Evolutionary conservation across 2,888 invertebrate species (phyloP).

Genomic region (Polymixis lichenea): DNA sequence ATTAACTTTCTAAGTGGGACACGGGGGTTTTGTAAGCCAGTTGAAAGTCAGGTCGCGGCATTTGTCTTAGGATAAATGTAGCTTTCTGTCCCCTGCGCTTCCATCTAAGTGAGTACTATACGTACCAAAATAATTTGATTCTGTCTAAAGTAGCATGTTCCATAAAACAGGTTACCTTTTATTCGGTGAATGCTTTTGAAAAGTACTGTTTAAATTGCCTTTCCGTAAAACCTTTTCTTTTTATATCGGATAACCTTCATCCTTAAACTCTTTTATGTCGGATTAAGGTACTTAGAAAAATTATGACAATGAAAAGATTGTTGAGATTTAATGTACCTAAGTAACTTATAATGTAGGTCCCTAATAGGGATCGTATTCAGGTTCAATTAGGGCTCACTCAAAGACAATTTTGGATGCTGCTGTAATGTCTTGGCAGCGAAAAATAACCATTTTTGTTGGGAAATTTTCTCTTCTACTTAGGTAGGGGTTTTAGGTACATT

Average conservation of each 20-base stretch:
- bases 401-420: neutral
- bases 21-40: neutral
- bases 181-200: no score
- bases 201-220: neutral
- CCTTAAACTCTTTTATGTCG: constrained; percentile 3
- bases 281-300: neutral
- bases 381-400: constrained; percentile 1
- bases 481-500: constrained; percentile 2
- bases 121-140: neutral
- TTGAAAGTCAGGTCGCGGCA: no score
- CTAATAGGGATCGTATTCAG: neutral
- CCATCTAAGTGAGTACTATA: neutral
- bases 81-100: neutral
- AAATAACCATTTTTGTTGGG: neutral
- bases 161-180: neutral
- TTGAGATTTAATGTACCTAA: constrained; percentile 8
- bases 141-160: no score
- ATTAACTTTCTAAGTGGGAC: neutral
- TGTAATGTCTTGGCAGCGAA: neutral
- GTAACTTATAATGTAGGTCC: neutral
- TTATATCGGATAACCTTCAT: neutral
- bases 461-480: neutral
- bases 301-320: neutral
- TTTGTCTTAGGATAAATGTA: neutral
- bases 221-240: neutral